Evolutionary conservation across 1,140 invertebrate genomes (phyloP), one percentile per base, ranked within the genome.

Genomic region (Lucilia cuprina): DNA sequence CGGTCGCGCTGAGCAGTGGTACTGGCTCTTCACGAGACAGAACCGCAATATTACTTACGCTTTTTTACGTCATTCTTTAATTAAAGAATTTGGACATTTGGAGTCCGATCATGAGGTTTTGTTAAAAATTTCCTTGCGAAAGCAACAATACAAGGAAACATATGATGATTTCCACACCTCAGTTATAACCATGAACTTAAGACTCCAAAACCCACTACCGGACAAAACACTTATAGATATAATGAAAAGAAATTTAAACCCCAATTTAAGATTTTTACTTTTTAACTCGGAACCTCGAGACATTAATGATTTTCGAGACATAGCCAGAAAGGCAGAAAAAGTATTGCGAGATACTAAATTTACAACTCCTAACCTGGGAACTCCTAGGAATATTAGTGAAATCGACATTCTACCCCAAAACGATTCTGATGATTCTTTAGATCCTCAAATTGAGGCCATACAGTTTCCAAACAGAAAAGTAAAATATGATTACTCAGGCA

Each of bases 31-130:
- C 35, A 35, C n/a, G 3, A 77, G 35, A 35, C 34, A 35, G 34
- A 41, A 77, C 34, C 34, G 35, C 34, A 35, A 77, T 41, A 14
- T 35, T n/a, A 34, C 34, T 17, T 77, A 41, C 35, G 8, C 13
- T 1, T 35, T 77, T 77, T 41, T 75, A 14, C 25, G 74, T 25
- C 19, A 75, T 34, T 7, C 30, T 17, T 41, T 77, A 35, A 34
- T 77, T n/a, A 41, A 41, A 60, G 50, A 60, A n/a, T 60, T 60
- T n/a, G 50, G 50, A 14, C 50, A 60, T 60, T 60, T 60, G 50
- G 74, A 77, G 34, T 41, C 74, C 13, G 74, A 77, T 41, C 30
- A 77, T n/a, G 30, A 77, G 35, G 30, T 77, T 35, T 41, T 77
- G 35, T n/a, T 77, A 30, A 41, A 77, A 77, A 34, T 77, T 5